These are phyloP conservation scores for Lutjanus argentimaculatus DNA, from an alignment of 2,797 vertebrate species.

Conservation along the genomic window DNA sequence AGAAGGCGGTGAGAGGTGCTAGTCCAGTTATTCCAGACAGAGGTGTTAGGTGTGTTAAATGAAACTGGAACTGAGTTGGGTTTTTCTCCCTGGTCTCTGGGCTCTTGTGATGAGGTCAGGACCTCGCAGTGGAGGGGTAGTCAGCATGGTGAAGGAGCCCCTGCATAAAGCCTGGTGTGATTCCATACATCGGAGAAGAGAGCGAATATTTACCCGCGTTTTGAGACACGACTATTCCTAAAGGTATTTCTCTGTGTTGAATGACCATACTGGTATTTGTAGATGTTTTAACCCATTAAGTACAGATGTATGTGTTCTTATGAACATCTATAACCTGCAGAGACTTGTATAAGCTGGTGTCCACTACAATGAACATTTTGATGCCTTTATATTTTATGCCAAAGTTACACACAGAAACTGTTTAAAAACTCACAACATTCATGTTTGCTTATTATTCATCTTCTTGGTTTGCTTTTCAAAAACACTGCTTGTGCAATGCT, in stretches of 20 bases:
- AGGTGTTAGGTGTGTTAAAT: constrained; percentile 81
- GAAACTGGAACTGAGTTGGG: constrained; percentile 71
- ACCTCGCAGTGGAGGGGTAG: constrained; percentile 68
- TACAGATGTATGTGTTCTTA: not conserved
- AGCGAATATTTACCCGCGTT: constrained; percentile 60
- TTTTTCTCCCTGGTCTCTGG: constrained; percentile 68
- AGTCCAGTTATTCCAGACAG: constrained; percentile 78
- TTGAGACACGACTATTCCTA: constrained; percentile 36
- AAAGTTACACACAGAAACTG: not conserved
- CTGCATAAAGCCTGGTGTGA: constrained; percentile 59
- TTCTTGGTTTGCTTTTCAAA: not conserved
- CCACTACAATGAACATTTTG: not conserved
- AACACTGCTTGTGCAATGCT: not conserved
- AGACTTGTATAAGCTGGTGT: not conserved
- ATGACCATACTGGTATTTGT: constrained; percentile 1
- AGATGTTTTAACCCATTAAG: constrained; percentile 9
- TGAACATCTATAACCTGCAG: not conserved
- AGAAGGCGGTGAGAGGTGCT: constrained; percentile 72
- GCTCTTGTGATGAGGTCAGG: constrained; percentile 80
- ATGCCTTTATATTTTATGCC: not conserved
- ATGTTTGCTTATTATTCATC: not conserved
- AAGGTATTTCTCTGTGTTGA: constrained; percentile 20
- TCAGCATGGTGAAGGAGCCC: constrained; percentile 51
- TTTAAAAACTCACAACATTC: not conserved
- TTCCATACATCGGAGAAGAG: constrained; percentile 53